Evolutionary conservation across 1,140 invertebrate genomes (phyloP), one percentile per base, ranked within the genome.

Genomic region (Apis florea): DNA sequence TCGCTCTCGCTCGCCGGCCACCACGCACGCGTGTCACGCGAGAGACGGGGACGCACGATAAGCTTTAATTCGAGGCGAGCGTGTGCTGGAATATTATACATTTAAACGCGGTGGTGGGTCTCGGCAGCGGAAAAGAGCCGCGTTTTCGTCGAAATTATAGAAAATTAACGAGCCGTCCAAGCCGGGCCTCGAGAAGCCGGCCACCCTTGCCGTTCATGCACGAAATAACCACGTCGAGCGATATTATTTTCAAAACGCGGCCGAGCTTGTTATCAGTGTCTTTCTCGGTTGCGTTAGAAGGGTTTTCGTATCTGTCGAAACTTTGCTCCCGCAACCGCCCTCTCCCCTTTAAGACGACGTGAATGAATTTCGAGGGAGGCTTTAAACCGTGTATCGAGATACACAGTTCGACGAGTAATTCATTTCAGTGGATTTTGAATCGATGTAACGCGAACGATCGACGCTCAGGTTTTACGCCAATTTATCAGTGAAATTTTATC

Each of bases 121-220:
- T n/a, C 54, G 15, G 13, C 21, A 31, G 15, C 19, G 13, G 54
- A 9, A 24, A 21, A 58, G 49, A 70, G 13, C 40, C n/a, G 58
- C 47, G 72, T 51, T 63, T 71, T 81, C 64, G 19, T 19, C 40
- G 64, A 17, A 59, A 69, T 76, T 82, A 82, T 68, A 61, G 66
- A 70, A 77, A 82, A 82, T 82, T 82, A 69, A 76, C 79, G 64
- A 82, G 51, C 49, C n/a, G 17, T n/a, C 40, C 56, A 40, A 6
- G 15, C 10, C n/a, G 8, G n/a, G 6, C 31, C 12, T n/a, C 64
- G 40, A 59, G 31, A 40, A 54, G n/a, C 49, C 40, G 4, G 12
- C 64, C 31, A 3, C 53, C 53, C n/a, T 24, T 24, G 56, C 61
- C 72, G 73, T 69, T 70, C 19, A 17, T 47, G 64, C 66, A n/a